A percentile compares a stretch with the other conserved stretches of the same genome.
These are phyloP conservation scores for Charadrius vociferus DNA, from an alignment of 2,113 vertebrate species.

Conservation along the genomic window DNA sequence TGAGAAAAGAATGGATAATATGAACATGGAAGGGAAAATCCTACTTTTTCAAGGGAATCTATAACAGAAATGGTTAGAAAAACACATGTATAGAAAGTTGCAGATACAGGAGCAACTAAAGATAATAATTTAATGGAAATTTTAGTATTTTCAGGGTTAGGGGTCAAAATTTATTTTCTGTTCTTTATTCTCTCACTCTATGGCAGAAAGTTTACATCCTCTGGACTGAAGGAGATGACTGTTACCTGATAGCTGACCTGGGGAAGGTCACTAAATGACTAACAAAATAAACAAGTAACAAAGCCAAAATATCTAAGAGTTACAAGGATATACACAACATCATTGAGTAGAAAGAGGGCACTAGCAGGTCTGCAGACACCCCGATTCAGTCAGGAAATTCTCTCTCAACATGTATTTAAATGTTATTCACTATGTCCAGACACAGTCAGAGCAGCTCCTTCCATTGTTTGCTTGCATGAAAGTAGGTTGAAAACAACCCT, in stretches of 20 bases:
- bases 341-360: not conserved
- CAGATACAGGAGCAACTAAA: not conserved
- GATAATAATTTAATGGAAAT: not conserved
- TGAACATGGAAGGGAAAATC: not conserved
- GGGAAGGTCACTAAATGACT: not conserved
- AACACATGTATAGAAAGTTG: not conserved
- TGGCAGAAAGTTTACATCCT: not conserved
- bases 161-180: not conserved
- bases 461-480: not conserved
- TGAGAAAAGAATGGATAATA: not conserved
- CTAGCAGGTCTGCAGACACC: not conserved
- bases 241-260: not conserved
- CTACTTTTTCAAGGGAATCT: not conserved
- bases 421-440: not conserved
- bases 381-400: not conserved
- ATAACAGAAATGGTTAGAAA: not conserved
- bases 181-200: not conserved
- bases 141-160: not conserved
- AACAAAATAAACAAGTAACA: not conserved
- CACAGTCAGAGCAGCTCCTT: not conserved
- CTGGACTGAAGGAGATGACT: not conserved
- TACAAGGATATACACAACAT: not conserved
- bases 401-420: not conserved
- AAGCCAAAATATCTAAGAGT: not conserved
- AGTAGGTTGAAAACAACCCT: not conserved